A percentile compares a stretch with the other conserved stretches of the same genome.
These are phyloP conservation scores for Pristiophorus japonicus DNA, from an alignment of 2,113 vertebrate species.

Conservation along the genomic window DNA sequence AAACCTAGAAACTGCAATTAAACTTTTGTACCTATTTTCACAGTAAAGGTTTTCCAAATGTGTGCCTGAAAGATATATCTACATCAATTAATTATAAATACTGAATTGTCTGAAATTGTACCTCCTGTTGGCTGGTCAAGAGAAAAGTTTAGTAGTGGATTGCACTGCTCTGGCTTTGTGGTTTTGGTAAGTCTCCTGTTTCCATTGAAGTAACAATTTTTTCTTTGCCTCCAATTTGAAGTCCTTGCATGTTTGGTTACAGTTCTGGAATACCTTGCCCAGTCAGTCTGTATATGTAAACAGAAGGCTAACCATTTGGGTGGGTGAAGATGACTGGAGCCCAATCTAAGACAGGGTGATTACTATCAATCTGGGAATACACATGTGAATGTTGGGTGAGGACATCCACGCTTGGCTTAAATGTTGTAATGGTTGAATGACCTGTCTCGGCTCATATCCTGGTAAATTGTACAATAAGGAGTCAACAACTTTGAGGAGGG, in stretches of 20 bases:
- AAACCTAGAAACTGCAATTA: neutral
- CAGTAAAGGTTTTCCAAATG: neutral
- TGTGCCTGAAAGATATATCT: neutral
- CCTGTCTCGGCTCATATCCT: too few relatives aligned
- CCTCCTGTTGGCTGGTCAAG: neutral
- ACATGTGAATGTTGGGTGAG: neutral
- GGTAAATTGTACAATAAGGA: too few relatives aligned
- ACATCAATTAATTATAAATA: neutral
- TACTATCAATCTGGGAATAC: neutral
- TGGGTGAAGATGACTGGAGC: neutral
- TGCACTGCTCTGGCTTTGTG: neutral
- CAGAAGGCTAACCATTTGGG: neutral
- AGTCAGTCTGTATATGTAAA: neutral
- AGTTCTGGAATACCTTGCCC: too few relatives aligned
- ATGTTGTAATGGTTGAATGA: neutral
- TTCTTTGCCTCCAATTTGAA: neutral
- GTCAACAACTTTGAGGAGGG: too few relatives aligned
- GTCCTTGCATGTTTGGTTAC: too few relatives aligned
- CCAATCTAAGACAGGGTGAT: neutral
- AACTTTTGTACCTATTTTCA: neutral
- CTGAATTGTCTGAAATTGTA: neutral
- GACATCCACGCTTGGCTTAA: too few relatives aligned
- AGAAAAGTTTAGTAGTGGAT: neutral
- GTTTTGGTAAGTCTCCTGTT: neutral
- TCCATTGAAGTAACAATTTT: neutral